A percentile compares a stretch with the other conserved stretches of the same genome.
phyloP scores from a whole-genome alignment of 2,113 vertebrate species.

The Prietella phreatophila region DNA sequence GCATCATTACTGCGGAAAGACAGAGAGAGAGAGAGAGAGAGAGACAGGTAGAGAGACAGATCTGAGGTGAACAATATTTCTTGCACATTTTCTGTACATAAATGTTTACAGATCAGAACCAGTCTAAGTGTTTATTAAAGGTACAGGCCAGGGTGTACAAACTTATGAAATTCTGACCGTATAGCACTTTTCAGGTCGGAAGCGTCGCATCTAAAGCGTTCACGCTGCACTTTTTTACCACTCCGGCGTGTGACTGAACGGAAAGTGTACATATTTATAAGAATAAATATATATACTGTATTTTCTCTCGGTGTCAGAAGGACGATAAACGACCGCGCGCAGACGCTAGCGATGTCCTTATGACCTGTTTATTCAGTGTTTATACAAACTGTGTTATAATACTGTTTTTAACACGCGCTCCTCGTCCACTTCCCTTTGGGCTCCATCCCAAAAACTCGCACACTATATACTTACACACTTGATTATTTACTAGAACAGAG shows the following conservation, averaged over 20 bases:
- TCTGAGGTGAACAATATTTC: neutral
- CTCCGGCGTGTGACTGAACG: conserved; percentile 1
- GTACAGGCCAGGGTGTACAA: neutral
- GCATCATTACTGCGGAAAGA: neutral
- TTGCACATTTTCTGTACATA: conserved; percentile 34
- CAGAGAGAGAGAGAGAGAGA: neutral
- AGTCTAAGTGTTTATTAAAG: conserved; percentile 17
- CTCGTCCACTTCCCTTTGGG: neutral
- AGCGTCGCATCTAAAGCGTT: neutral
- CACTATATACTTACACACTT: neutral
- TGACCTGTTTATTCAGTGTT: neutral
- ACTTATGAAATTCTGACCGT: neutral
- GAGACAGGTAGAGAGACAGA: conserved; percentile 7
- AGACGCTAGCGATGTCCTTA: neutral
- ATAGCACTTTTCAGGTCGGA: neutral
- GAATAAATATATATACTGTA: neutral
- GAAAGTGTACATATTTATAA: conserved; percentile 14
- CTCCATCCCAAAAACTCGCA: neutral
- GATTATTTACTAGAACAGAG: neutral
- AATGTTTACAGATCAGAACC: conserved; percentile 45
- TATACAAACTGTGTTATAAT: neutral
- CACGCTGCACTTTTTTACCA: conserved; percentile 34
- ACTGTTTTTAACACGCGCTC: neutral
- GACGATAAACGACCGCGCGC: neutral
- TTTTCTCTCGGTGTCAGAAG: neutral